Evolutionary conservation across 2,797 vertebrate genomes (phyloP).

Genomic region (Spondyliosoma cantharus): DNA sequence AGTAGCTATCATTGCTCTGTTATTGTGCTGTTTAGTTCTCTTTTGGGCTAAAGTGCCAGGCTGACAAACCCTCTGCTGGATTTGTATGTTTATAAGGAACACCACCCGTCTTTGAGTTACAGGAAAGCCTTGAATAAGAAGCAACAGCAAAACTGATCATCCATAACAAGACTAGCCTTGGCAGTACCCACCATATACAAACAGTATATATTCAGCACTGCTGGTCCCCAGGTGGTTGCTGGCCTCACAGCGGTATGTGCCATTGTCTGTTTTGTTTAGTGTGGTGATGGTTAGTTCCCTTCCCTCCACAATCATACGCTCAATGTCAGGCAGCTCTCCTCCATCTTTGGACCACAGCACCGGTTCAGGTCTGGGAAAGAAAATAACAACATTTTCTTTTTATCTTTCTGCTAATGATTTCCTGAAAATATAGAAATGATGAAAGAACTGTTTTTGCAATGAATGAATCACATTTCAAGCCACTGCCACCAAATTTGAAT

Average conservation of each 20-base stretch:
- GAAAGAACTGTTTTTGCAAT: constrained; percentile 5
- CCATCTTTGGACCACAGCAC: constrained; percentile 98
- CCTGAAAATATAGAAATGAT: not conserved
- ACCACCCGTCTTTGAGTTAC: constrained; percentile 13
- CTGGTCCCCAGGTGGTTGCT: constrained; percentile 95
- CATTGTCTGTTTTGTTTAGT: constrained; percentile 99
- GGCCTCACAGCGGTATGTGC: constrained; percentile 98
- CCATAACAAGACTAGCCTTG: constrained; percentile 8
- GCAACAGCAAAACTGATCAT: constrained; percentile 24
- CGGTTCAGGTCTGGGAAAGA: constrained; percentile 89
- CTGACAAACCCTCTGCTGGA: constrained; percentile 11
- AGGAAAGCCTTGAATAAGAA: constrained; percentile 23
- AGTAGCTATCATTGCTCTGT: constrained; percentile 8
- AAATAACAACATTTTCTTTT: not conserved
- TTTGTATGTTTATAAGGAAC: constrained; percentile 20
- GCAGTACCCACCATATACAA: constrained; percentile 94
- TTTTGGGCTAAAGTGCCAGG: not conserved
- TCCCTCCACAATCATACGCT: constrained; percentile 97
- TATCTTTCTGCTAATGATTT: not conserved
- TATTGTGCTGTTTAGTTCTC: not conserved
- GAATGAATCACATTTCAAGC: constrained; percentile 13
- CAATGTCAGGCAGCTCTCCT: constrained; percentile 95
- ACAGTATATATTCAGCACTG: constrained; percentile 94
- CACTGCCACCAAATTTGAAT: constrained; percentile 9
- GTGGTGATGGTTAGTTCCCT: constrained; percentile 94